Base-by-base conservation (phyloP, 1,140 invertebrate species). In the Aricia agestis region DNA sequence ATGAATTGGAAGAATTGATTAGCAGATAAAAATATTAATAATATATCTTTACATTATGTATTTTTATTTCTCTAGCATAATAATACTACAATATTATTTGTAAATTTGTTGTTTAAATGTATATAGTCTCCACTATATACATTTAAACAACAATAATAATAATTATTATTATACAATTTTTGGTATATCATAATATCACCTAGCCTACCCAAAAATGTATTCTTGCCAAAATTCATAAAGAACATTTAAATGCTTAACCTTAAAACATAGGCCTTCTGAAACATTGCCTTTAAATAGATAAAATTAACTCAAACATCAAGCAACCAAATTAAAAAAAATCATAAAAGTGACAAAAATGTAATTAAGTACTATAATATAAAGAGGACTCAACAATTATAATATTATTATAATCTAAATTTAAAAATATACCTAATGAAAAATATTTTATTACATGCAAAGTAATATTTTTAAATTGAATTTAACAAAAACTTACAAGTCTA, bases 191-290 rank as follows among this genome's bases (percentile, higher is more conserved):
- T 52, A 52, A 15, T 52, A 52, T 52, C 45, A 52, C 45, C 10
- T 52, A 52, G 10, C 45, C 10, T 15, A 52, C 45, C 45, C 45
- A 52, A 52, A 36, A 52, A 52, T 52, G 45, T 52, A 52, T 52
- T 52, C 45, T 52, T 52, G 45, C 45, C 45, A 52, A 52, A 52
- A 52, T 52, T 52, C 45, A 15, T 13, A 13, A 15, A 52, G 10
- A 52, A 52, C 13, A 52, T 52, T 13, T 9, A 52, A 52, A 13
- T 52, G 45, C 13, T 13, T 52, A 36, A 52, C 11, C 45, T 52
- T 52, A 52, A 52, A 52, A 52, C 17, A 67, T 67, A 72, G 59
- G 59, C 59, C 59, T 57, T 71, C 58, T 45, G 71, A 69, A 67
- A 67, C n/a, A 58, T 71, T 52, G 36, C 32, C 9, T 18, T 70